phyloP scores from a whole-genome alignment of 23 tunicate genomes.

The Ciona savignyi region DNA sequence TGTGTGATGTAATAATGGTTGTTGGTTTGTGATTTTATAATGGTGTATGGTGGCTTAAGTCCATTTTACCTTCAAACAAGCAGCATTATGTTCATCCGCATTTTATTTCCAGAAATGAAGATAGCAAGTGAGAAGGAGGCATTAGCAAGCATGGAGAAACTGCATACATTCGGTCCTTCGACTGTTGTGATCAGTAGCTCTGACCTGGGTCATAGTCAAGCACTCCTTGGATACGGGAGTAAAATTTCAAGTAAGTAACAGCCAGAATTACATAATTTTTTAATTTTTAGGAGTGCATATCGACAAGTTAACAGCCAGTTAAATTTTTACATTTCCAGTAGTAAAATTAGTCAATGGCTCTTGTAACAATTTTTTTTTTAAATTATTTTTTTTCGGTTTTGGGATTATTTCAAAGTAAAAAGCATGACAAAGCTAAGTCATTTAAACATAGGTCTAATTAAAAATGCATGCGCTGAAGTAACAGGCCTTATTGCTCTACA shows the following conservation, averaged over 20 bases:
- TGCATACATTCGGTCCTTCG: constrained; percentile 59
- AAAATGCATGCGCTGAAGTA: no score
- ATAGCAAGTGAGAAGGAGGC: constrained; percentile 65
- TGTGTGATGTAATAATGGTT: background rate
- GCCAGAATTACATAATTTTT: background rate
- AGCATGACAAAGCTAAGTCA: no score
- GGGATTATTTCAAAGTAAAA: no score
- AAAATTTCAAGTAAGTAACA: constrained; percentile 1
- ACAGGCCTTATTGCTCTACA: no score
- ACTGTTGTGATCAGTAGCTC: constrained; percentile 85
- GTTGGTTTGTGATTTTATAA: background rate
- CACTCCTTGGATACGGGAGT: constrained; percentile 64
- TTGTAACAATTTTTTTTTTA: no score
- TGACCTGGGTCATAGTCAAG: constrained; percentile 22
- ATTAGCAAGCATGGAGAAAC: constrained; percentile 16
- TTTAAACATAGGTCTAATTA: no score
- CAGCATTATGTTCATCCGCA: background rate
- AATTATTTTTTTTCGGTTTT: no score
- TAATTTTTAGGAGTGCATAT: background rate
- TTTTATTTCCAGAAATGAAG: constrained; percentile 19
- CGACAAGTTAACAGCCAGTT: background rate
- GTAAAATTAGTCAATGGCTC: no score
- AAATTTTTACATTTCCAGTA: background rate
- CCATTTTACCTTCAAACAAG: no score
- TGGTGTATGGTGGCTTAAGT: background rate